These are phyloP conservation scores for Tipula confusa DNA, from an alignment of 2,888 invertebrate genomes.

Conservation along the genomic window DNA sequence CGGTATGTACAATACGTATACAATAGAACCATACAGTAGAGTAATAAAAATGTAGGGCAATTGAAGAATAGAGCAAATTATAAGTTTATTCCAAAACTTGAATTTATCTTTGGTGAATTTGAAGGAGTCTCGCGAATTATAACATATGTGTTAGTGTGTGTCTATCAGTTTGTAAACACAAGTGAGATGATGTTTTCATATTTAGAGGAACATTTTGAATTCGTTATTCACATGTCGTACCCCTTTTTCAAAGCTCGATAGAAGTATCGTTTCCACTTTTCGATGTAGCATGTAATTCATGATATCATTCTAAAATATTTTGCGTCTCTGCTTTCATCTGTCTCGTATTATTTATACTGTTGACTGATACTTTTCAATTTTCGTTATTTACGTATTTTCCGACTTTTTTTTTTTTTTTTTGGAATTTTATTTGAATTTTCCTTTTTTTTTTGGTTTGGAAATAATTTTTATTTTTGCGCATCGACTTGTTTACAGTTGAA, in stretches of 20 bases:
- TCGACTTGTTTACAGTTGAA: constrained; percentile 12
- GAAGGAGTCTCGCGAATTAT: background rate
- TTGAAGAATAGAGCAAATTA: background rate
- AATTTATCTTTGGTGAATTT: background rate
- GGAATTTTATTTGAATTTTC: constrained; percentile 5
- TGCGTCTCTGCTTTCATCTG: background rate
- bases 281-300: background rate
- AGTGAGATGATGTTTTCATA: background rate
- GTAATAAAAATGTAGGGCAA: background rate
- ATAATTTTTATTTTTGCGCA: background rate
- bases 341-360: background rate
- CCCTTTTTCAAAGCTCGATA: no score
- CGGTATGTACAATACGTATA: background rate
- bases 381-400: background rate
- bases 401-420: background rate
- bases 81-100: background rate
- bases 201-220: background rate
- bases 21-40: background rate
- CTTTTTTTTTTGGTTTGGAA: background rate
- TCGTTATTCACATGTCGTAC: background rate
- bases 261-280: background rate
- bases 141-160: background rate
- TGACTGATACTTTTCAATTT: constrained; percentile 16
- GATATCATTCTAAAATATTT: background rate
- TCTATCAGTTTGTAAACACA: background rate